Base-by-base conservation (phyloP, 2,113 vertebrate genomes). In the Amia ocellicauda region DNA sequence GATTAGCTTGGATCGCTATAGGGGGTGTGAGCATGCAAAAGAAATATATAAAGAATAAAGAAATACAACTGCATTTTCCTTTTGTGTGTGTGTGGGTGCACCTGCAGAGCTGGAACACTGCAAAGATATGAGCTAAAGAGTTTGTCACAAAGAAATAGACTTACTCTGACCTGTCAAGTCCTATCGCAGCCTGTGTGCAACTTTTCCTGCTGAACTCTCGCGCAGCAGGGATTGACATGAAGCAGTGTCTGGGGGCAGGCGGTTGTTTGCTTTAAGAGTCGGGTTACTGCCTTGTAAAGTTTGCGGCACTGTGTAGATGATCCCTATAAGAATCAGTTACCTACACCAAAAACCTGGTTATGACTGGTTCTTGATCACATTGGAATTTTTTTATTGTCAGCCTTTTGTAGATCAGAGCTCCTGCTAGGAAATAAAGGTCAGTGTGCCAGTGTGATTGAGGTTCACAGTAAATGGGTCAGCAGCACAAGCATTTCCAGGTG, bases 271-370 rank as follows among this genome's bases (percentile, higher is more conserved):
- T 75, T 20, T 49, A n/a, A n/a, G n/a, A n/a, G n/a, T n/a, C n/a
- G 58, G 52, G 66, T 68, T 69, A 69, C 69, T 58, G 62, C 60
- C 7, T 68, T 42, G 47, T 79, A 75, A 69, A 50, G 72, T n/a
- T n/a, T 69, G 72, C 66, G 22, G 67, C 57, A 14, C 60, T 63
- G 42, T 47, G 67, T 2, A 40, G 31, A 58, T 63, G 61, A 60
- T 14, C 22, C 56, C 72, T 69, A 69, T 77, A 68, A 83, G 74
- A 77, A 36, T 56, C 61, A 23, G n/a, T n/a, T 36, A 31, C 57
- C 52, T 63, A 51, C 61, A 51, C 71, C 26, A 28, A 76, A 75
- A 83, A 79, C 28, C 69, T 41, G 70, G 51, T 66, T 57, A 58
- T 64, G 43, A 60, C 54, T 74, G 19, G 31, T 22, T 27, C 27